Base-by-base conservation (phyloP, 2,797 vertebrate genomes). In the Premnoplex brunnescens region DNA sequence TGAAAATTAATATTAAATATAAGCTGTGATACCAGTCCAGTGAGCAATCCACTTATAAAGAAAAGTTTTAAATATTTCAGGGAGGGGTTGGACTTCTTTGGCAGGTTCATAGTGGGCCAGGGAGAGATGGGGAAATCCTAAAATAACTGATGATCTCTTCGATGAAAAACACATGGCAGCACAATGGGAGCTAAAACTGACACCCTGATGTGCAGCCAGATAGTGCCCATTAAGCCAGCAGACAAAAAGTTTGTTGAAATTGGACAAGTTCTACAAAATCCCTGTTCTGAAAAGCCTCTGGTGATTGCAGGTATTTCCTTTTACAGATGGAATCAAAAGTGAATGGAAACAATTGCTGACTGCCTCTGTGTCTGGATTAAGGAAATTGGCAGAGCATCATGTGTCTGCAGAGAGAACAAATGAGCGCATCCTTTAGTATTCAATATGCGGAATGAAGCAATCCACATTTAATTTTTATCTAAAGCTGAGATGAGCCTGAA, bases 381-480 rank as follows among this genome's bases (percentile, higher is more conserved):
- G 91, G 92, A 95, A 96, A 96, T 91, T 95, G 94, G 91, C 86
- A 96, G 96, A 95, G 89, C 96, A 94, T 91, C 56, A 22, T 92
- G 85, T 79, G 91, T 94, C 93, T 96, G 91, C 88, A 84, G 89
- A 93, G 91, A 91, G 95, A 92, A 95, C 93, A 93, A 95, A 94
- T 58, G 92, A 97, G 92, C 1, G 83, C 90, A 89, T 88, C 94
- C 86, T 85, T 94, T 68, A 91, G 91, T 44, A 93, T 96, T 95
- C 95, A 93, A 88, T 86, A 93, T 92, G 89, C 85, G 4, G 95
- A 91, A 93, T 63, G 85, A 95, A 83, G 88, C 89, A 93, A 96
- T 95, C 94, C 93, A 95, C 88, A 77, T 94, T 95, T 96, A 96
- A 94, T 94, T 97, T 92, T 96, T 96, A 92, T 94, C 94, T 95